phyloP scores from a whole-genome alignment of 2,797 vertebrate genomes.

The Dendrocincla tyrannina region DNA sequence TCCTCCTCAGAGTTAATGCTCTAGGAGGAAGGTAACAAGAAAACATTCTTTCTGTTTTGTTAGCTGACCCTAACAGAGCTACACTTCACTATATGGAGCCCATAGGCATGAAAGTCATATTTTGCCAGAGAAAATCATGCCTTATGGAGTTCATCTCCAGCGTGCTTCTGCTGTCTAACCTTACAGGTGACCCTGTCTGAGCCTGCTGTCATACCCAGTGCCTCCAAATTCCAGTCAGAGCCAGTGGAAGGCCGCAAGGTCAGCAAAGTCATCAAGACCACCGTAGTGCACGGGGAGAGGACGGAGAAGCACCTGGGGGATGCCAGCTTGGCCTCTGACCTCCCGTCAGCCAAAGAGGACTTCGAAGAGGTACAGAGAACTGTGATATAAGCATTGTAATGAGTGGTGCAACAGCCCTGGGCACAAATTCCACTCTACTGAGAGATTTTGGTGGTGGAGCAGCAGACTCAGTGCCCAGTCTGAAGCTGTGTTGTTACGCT shows the following conservation, averaged over 20 bases:
- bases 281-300: slow-evolving; percentile 88
- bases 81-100: background rate
- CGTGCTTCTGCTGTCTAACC: background rate
- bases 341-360: slow-evolving; percentile 94
- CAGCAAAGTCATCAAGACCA: slow-evolving; percentile 96
- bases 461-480: accelerated
- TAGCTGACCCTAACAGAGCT: background rate
- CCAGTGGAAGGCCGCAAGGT: slow-evolving; percentile 92
- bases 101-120: accelerated
- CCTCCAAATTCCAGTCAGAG: slow-evolving; percentile 87
- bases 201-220: slow-evolving; percentile 71
- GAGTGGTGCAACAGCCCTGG: accelerated
- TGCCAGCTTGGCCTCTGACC: slow-evolving; percentile 85
- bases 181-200: slow-evolving; percentile 87
- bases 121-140: accelerated
- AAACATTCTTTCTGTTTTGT: background rate
- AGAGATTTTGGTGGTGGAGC: background rate
- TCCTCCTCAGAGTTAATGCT: background rate
- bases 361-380: slow-evolving; percentile 87
- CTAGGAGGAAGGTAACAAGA: background rate
- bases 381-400: background rate
- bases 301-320: slow-evolving; percentile 89
- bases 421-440: background rate
- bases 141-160: background rate
- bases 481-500: background rate